Conservation (phyloP, 2,888 invertebrate genomes). For the Parnassius apollo region DNA sequence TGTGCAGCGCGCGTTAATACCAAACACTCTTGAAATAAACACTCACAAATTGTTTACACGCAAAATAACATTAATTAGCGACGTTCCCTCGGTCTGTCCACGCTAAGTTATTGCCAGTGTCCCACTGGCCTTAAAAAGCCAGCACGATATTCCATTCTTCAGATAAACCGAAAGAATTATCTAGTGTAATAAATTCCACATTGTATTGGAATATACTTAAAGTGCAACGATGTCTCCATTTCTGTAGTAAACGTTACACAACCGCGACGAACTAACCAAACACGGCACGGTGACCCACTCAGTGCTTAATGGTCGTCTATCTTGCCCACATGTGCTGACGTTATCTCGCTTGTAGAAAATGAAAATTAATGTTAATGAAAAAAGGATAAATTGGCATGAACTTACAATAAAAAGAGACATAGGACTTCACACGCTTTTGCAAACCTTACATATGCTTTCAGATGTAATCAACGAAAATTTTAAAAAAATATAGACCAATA, state of each 20-base stretch:
- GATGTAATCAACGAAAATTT: not conserved
- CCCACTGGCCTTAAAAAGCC: slow-evolving; percentile 17
- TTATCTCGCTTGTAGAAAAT: slow-evolving; percentile 32
- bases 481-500: no score
- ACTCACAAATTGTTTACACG: not conserved
- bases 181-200: slow-evolving; percentile 16
- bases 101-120: not conserved
- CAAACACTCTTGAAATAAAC: slow-evolving; percentile 11
- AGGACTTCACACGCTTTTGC: not conserved
- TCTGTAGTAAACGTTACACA: slow-evolving; percentile 37
- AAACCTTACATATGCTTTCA: slow-evolving; percentile 4
- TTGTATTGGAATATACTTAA: slow-evolving; percentile 21
- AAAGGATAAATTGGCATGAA: slow-evolving; percentile 7
- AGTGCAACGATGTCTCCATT: slow-evolving; percentile 33
- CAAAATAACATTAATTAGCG: slow-evolving; percentile 16
- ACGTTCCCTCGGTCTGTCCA: slow-evolving; percentile 9
- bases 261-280: slow-evolving; percentile 34
- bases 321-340: slow-evolving; percentile 34
- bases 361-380: slow-evolving; percentile 28
- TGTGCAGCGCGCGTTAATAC: not conserved
- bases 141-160: slow-evolving; percentile 12
- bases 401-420: slow-evolving; percentile 10
- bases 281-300: slow-evolving; percentile 41
- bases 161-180: slow-evolving; percentile 20
- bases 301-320: slow-evolving; percentile 34